Base-by-base conservation (phyloP, 2,113 vertebrate genomes). In the Brachyhypopomus gauderio region DNA sequence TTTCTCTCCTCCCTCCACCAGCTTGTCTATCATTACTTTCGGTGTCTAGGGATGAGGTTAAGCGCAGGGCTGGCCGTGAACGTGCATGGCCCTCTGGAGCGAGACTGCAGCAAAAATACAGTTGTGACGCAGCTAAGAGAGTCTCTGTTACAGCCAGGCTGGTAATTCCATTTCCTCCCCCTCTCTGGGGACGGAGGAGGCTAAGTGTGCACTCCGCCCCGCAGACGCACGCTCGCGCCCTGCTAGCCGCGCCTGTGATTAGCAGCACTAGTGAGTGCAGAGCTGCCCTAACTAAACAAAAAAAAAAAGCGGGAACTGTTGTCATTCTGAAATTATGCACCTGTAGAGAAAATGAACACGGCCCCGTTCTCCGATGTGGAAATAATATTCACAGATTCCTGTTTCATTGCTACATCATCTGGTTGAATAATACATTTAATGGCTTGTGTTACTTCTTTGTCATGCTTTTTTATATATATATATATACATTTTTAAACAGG, bases 401-500 rank as follows among this genome's bases (percentile, higher is more conserved):
- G 41, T 80, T 83, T 34, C 45, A 23, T 22, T 17, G 56, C 70
- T 82, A 58, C 80, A 75, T 76, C 84, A 82, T 72, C 56, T 70
- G 78, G 45, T 17, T 85, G 45, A 85, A 82, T 75, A 82, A 85
- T 82, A 36, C 22, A 76, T 85, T 69, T 36, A 45, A 75, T 59
- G 20, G 27, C 16, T 52, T 79, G 12, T n/a, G 36, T 58, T 48
- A 48, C 72, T 6, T 78, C 41, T 25, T 30, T 16, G 45, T 25
- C 73, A 55, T 38, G 74, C 72, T 55, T 80, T 80, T 62, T 76
- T n/a, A n/a, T n/a, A n/a, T n/a, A n/a, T 30, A 72, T 55, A 67
- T 58, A 19, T 30, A 78, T 66, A n/a, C 19, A 69, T 78, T 73
- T 73, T 59, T 78, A 55, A 78, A 67, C 25, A 58, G 16, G 1